These are phyloP conservation scores for Agrochola lychnidis DNA, from an alignment of 2,888 invertebrate genomes.

Conservation along the genomic window DNA sequence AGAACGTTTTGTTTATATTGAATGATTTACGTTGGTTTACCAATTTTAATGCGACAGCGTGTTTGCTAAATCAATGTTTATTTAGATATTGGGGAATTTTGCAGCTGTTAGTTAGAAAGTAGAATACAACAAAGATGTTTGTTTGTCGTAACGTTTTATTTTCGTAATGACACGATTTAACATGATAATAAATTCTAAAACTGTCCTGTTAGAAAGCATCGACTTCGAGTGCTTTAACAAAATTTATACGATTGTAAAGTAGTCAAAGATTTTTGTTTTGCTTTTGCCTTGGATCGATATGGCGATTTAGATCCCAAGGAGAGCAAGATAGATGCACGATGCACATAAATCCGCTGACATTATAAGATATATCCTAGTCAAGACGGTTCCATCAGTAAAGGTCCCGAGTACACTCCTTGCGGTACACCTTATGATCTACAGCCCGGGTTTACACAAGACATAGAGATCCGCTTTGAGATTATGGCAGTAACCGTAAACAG, in stretches of 20 bases:
- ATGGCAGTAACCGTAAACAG: slow-evolving; percentile 67
- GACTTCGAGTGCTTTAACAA: neutral
- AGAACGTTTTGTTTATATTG: slow-evolving; percentile 70
- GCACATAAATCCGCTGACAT: slow-evolving; percentile 53
- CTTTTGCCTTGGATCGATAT: slow-evolving; percentile 12
- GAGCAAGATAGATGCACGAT: slow-evolving; percentile 26
- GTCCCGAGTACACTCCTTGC: slow-evolving; percentile 72
- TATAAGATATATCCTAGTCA: slow-evolving; percentile 67
- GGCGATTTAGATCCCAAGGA: slow-evolving; percentile 5
- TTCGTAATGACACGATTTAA: slow-evolving; percentile 5
- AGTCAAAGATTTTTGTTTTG: slow-evolving; percentile 4
- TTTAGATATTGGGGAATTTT: slow-evolving; percentile 43
- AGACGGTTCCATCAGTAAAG: slow-evolving; percentile 67
- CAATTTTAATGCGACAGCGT: slow-evolving; percentile 66
- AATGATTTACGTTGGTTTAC: slow-evolving; percentile 73
- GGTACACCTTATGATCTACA: slow-evolving; percentile 78
- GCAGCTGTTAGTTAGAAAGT: slow-evolving; percentile 27
- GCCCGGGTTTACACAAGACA: slow-evolving; percentile 60
- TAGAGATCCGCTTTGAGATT: slow-evolving; percentile 79
- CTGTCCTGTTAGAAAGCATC: slow-evolving; percentile 1
- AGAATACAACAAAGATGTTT: neutral
- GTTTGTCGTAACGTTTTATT: neutral
- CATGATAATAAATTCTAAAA: slow-evolving; percentile 11
- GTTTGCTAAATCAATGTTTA: slow-evolving; percentile 68
- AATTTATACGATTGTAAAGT: slow-evolving; percentile 1